Conservation (phyloP, 2,113 vertebrate species). For the Sinocyclocheilus anophthalmus region DNA sequence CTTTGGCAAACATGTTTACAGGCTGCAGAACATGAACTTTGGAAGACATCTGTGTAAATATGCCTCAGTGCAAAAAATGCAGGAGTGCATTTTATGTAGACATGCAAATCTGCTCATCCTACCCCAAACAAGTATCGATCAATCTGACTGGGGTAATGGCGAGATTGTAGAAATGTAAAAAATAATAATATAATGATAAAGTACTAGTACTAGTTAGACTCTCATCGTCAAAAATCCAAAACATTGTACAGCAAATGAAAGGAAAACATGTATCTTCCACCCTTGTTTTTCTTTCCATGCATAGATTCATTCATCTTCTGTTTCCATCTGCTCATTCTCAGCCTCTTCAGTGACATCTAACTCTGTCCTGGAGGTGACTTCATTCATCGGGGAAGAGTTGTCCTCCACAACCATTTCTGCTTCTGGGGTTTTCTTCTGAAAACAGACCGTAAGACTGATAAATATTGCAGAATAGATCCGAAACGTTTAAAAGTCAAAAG, state of each 20-base stretch:
- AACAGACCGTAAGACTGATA: not conserved
- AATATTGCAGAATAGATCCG: not conserved
- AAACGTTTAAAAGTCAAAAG: not conserved
- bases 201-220: not conserved
- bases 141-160: not conserved
- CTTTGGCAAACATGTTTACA: not conserved
- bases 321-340: conserved; percentile 74
- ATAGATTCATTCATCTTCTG: conserved; percentile 48
- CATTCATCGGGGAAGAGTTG: conserved; percentile 86
- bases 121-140: not conserved
- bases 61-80: conserved; percentile 34
- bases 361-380: conserved; percentile 81
- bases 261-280: not conserved
- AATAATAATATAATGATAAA: not conserved
- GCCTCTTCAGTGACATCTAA: conserved; percentile 86
- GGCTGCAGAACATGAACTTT: not conserved
- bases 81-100: conserved; percentile 7
- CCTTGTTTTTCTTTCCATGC: conserved; percentile 11
- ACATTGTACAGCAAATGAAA: not conserved
- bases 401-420: conserved; percentile 83
- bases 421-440: conserved; percentile 81
- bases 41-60: not conserved
- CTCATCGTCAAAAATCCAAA: not conserved
- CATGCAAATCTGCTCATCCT: not conserved
- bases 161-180: not conserved